Base-by-base conservation (phyloP, 64 coral and sea anemone genomes). In the Orbicella faveolata region DNA sequence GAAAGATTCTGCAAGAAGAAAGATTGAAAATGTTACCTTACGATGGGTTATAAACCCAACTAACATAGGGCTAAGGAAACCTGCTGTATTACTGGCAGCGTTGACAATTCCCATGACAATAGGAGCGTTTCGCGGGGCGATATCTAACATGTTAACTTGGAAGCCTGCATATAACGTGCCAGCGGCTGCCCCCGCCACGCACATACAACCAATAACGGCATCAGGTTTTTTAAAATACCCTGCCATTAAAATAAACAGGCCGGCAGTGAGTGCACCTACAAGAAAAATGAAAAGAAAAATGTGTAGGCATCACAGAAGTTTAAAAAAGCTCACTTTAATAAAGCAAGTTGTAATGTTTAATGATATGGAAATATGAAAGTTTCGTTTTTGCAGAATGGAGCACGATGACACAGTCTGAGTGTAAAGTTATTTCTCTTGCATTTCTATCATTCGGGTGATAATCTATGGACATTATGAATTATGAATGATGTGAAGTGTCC, bases 101-200 rank as follows among this genome's bases (percentile, higher is more conserved):
- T 96, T 96, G 20, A 77, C 61, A 25, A 96, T 89, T 37, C 95
- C 95, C 95, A 96, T 96, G 36, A 96, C 87, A 84, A 96, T 76
- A 3, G 92, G 90, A 2, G 95, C 91, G 52, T 91, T 94, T 7
- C 95, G 83, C 0, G 95, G 95, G 12, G 95, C 95, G 21, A 96
- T 94, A 65, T 96, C 95, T 52, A 96, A 48, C 61, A 96, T 96
- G 77, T 96, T 96, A n/a, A 96, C 95, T 87, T 96, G 95, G 63
- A 96, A 96, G 1, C 95, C 95, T n/a, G 95, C 88, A 36, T 96
- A 96, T n/a, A 93, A 30, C 26, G 91, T 48, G 17, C 95, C 95
- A 18, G 89, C 74, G 7, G 89, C 73, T 2, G 78, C 83, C 0
- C 95, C 95, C 18, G 92, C 88, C 14, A 96, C 20, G 35, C 80